These are phyloP conservation scores for Criorhina ranunculi DNA, from an alignment of 2,888 invertebrate genomes.

Conservation along the genomic window DNA sequence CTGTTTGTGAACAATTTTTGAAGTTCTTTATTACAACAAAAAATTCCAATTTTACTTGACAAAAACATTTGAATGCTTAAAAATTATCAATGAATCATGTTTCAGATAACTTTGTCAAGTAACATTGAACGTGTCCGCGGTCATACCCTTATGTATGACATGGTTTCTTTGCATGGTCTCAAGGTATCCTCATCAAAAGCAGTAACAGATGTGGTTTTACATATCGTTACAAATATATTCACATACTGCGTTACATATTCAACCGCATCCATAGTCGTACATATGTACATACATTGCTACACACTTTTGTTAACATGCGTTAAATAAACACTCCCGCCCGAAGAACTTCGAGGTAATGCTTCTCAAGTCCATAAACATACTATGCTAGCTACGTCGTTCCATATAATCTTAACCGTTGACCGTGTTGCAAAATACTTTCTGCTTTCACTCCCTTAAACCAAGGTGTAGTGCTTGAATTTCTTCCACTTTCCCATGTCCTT, in stretches of 20 bases:
- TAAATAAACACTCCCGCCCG: constrained; percentile 5
- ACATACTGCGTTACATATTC: neutral
- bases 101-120: too few species aligned
- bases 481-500: neutral
- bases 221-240: neutral
- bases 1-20: too few species aligned
- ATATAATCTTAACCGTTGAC: constrained; percentile 4
- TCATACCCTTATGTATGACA: too few species aligned
- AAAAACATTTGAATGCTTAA: too few species aligned
- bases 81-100: too few species aligned
- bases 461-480: neutral
- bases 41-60: too few species aligned
- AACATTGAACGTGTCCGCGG: too few species aligned
- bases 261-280: too few species aligned
- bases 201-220: too few species aligned
- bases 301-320: neutral
- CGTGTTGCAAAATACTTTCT: constrained; percentile 8
- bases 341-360: neutral
- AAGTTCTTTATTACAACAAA: too few species aligned
- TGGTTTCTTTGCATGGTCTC: too few species aligned
- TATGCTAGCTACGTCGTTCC: neutral
- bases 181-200: too few species aligned
- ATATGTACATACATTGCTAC: neutral
- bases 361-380: neutral
- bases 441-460: constrained; percentile 5